Base-by-base conservation (phyloP, 2,888 invertebrate species). In the Atethmia centrago region DNA sequence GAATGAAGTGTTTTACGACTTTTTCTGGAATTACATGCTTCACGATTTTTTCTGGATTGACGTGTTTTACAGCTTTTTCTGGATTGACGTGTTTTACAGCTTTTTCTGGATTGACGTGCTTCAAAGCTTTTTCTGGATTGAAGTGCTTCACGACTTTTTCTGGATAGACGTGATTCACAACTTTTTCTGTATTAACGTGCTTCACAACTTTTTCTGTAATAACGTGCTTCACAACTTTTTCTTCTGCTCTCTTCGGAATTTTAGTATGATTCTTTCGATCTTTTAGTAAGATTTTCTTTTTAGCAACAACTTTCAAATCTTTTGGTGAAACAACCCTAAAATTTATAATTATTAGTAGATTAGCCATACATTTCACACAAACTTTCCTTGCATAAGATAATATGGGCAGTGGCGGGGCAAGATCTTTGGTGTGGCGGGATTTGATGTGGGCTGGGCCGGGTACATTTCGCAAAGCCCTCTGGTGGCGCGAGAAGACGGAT, bases 301-400 rank as follows among this genome's bases (percentile, higher is more conserved):
- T 94, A 64, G 93, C 94, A 40, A 94, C 93, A 55, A 94, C 91
- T 55, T 93, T 92, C 65, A 96, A 88, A 72, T 96, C 95, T 84
- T 91, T 94, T 80, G 95, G 95, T 61, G 95, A 94, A 21, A 96
- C 93, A 55, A 96, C 92, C 83, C 96, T 96, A 83, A 49, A 74
- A 76, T 61, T n/a, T n/a, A n/a, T n/a, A n/a, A n/a, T n/a, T n/a
- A n/a, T n/a, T n/a, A n/a, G n/a, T n/a, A n/a, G n/a, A n/a, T n/a
- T n/a, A n/a, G n/a, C n/a, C n/a, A n/a, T n/a, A n/a, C n/a, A n/a
- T n/a, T n/a, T n/a, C n/a, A n/a, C n/a, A n/a, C n/a, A n/a, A n/a
- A n/a, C n/a, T n/a, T n/a, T n/a, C n/a, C n/a, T n/a, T n/a, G n/a
- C n/a, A n/a, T n/a, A n/a, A n/a, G n/a, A n/a, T n/a, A n/a, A n/a